Evolutionary conservation across 2,888 invertebrate species (phyloP).

Genomic region (Phortica magna): DNA sequence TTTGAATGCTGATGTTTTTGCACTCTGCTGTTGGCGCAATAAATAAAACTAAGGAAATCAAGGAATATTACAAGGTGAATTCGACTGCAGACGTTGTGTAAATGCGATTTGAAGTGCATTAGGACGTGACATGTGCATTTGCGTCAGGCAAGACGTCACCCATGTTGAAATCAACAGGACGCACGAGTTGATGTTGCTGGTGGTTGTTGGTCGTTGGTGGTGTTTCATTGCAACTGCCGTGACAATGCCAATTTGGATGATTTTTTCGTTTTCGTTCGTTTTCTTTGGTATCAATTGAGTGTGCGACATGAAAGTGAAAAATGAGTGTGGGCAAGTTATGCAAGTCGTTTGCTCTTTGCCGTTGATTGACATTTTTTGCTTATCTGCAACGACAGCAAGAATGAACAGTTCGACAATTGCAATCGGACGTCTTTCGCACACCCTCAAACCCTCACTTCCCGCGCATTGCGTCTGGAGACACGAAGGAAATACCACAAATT

Average conservation of each 20-base stretch:
- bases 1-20: neutral
- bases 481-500: neutral
- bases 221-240: neutral
- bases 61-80: too few relatives aligned
- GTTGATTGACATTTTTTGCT: constrained; percentile 8
- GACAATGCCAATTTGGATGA: constrained; percentile 9
- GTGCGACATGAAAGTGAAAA: constrained; percentile 20
- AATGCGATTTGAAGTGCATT: constrained; percentile 22
- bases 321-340: neutral
- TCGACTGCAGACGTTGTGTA: constrained; percentile 2
- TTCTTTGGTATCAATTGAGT: constrained; percentile 13
- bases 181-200: too few relatives aligned
- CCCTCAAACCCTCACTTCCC: neutral
- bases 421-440: neutral
- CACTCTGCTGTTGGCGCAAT: neutral
- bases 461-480: neutral
- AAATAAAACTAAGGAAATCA: neutral
- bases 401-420: neutral
- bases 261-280: neutral
- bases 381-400: constrained; percentile 1
- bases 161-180: too few relatives aligned
- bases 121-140: constrained; percentile 22
- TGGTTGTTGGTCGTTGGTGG: neutral
- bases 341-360: neutral
- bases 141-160: constrained; percentile 8